Evolutionary conservation across 2,797 vertebrate genomes (phyloP).

Genomic region (Anguilla pacifica): DNA sequence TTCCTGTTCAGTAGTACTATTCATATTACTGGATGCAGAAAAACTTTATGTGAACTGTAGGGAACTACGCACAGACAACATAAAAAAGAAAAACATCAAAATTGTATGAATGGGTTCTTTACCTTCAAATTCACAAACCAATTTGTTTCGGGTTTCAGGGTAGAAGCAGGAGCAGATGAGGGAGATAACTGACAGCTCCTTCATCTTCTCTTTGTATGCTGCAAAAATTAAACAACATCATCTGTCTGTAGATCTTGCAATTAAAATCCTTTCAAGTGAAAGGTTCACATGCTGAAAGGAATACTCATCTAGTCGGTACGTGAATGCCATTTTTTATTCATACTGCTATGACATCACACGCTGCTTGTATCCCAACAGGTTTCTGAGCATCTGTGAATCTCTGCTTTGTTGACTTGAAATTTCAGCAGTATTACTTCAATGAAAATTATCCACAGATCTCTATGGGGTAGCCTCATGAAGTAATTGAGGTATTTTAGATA

Average conservation of each 20-base stretch:
- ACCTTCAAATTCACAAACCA: constrained; percentile 91
- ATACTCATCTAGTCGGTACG: not conserved
- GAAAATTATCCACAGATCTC: not conserved
- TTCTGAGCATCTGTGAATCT: not conserved
- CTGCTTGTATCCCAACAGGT: not conserved
- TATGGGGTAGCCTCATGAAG: not conserved
- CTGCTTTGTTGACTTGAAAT: not conserved
- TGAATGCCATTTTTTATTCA: not conserved
- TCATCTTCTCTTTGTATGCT: constrained; percentile 99
- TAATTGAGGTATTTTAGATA: not conserved
- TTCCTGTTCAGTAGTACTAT: not conserved
- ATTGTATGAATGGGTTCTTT: constrained; percentile 34
- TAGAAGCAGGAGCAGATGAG: constrained; percentile 98
- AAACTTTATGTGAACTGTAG: not conserved
- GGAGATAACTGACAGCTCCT: constrained; percentile 94
- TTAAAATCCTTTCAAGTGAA: not conserved
- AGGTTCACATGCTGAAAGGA: not conserved
- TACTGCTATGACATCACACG: not conserved
- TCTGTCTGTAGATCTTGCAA: not conserved
- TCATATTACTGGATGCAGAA: not conserved
- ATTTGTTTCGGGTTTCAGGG: constrained; percentile 89
- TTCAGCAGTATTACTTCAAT: not conserved
- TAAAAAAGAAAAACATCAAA: not conserved
- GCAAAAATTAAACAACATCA: constrained; percentile 51
- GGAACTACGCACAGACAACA: constrained; percentile 24